These are phyloP conservation scores for Clostera curtula DNA, from an alignment of 2,888 invertebrate species.

Conservation along the genomic window DNA sequence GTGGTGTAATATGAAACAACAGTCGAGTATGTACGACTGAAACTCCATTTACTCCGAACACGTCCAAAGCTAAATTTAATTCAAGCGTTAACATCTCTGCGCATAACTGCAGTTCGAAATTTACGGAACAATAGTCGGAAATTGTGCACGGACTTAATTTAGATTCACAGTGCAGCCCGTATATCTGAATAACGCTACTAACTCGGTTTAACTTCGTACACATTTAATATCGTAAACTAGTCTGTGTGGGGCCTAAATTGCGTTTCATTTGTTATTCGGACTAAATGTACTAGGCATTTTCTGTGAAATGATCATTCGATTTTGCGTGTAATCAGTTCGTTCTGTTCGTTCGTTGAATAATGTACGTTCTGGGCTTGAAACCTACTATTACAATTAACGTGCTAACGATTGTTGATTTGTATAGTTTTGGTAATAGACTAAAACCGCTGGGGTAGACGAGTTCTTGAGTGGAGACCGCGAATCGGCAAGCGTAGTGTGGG, in stretches of 20 bases:
- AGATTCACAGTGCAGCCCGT: constrained; percentile 31
- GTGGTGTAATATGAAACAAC: no score
- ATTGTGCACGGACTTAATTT: constrained; percentile 36
- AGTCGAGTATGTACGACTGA: neutral
- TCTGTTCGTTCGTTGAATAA: no score
- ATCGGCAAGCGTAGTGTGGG: no score
- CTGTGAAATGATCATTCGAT: no score
- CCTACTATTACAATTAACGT: no score
- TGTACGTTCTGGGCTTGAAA: no score
- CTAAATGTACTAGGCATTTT: no score
- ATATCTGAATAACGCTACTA: constrained; percentile 36
- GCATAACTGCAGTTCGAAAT: constrained; percentile 8
- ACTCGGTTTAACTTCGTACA: constrained; percentile 27
- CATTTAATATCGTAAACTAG: constrained; percentile 21
- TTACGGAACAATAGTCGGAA: constrained; percentile 15
- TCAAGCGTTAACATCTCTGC: constrained; percentile 14
- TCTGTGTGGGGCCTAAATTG: constrained; percentile 10
- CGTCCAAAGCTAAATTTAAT: constrained; percentile 20
- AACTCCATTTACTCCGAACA: constrained; percentile 12
- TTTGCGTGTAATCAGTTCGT: no score
- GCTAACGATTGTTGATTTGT: no score
- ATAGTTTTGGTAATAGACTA: no score
- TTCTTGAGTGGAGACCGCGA: no score
- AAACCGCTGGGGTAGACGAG: no score
- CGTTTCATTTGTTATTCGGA: constrained; percentile 2